phyloP scores from a whole-genome alignment of 2,113 vertebrate genomes.

The Oreochromis tanganicae region DNA sequence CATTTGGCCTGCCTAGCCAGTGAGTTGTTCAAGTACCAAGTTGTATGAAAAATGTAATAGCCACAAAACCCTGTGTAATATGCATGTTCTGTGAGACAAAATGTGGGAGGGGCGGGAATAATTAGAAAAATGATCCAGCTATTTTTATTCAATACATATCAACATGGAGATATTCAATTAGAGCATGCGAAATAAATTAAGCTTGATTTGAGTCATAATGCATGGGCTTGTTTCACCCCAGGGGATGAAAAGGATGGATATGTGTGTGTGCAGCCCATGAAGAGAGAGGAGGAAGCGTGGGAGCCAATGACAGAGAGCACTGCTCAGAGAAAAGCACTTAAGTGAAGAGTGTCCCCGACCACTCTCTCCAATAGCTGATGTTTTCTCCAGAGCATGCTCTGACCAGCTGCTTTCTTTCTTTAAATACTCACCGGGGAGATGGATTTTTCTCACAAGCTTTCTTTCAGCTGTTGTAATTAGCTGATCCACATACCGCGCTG shows the following conservation, averaged over 20 bases:
- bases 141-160: conserved; percentile 28
- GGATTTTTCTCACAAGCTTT: conserved; percentile 43
- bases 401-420: conserved; percentile 53
- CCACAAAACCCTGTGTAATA: conserved; percentile 19
- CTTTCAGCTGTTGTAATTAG: conserved; percentile 47
- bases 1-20: not conserved
- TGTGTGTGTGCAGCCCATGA: not conserved
- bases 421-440: conserved; percentile 45
- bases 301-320: conserved; percentile 37
- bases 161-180: conserved; percentile 34
- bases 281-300: conserved; percentile 29
- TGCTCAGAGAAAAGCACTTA: conserved; percentile 50
- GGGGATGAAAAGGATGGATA: conserved; percentile 15
- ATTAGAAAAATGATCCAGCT: conserved; percentile 22
- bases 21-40: not conserved
- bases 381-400: conserved; percentile 49
- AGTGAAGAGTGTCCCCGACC: conserved; percentile 36
- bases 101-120: not conserved
- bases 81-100: not conserved
- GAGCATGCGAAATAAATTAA: conserved; percentile 37
- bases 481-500: not conserved
- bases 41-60: conserved; percentile 12
- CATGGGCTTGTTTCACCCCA: conserved; percentile 34
- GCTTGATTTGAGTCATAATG: conserved; percentile 41
- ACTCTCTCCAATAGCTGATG: conserved; percentile 37